These are phyloP conservation scores for Laticauda colubrina DNA, from an alignment of 2,113 vertebrate species.

Conservation along the genomic window DNA sequence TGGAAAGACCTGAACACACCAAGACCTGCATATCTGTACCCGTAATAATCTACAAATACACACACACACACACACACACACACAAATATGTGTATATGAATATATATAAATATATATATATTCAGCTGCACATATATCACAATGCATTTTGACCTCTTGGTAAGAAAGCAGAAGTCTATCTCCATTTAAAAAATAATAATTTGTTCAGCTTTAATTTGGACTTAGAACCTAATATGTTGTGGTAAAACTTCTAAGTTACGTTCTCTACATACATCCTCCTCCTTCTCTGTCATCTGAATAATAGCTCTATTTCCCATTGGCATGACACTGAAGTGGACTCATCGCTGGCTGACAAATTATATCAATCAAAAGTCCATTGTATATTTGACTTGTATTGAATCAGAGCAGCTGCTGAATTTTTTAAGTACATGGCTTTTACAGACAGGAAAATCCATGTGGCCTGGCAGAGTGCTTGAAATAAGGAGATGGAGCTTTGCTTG, in stretches of 20 bases:
- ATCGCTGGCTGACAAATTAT: neutral
- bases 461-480: neutral
- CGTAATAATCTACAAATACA: too few species aligned
- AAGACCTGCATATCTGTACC: too few species aligned
- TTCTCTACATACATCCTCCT: neutral
- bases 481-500: neutral
- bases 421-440: neutral
- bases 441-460: neutral
- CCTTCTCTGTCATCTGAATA: neutral
- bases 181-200: neutral
- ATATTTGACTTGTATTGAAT: constrained; percentile 4
- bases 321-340: neutral
- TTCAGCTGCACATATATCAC: too few species aligned
- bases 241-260: neutral
- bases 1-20: too few species aligned
- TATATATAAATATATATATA: too few species aligned
- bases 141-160: neutral
- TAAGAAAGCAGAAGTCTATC: neutral
- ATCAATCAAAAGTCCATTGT: neutral
- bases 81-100: too few species aligned
- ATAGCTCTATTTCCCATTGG: neutral
- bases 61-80: too few species aligned
- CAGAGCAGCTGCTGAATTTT: neutral
- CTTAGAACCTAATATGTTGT: neutral
- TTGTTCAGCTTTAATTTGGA: neutral